A percentile compares a stretch with the other conserved stretches of the same genome.
Conservation (phyloP, 2,113 vertebrate genomes). For the Lagenorhynchus albirostris region DNA sequence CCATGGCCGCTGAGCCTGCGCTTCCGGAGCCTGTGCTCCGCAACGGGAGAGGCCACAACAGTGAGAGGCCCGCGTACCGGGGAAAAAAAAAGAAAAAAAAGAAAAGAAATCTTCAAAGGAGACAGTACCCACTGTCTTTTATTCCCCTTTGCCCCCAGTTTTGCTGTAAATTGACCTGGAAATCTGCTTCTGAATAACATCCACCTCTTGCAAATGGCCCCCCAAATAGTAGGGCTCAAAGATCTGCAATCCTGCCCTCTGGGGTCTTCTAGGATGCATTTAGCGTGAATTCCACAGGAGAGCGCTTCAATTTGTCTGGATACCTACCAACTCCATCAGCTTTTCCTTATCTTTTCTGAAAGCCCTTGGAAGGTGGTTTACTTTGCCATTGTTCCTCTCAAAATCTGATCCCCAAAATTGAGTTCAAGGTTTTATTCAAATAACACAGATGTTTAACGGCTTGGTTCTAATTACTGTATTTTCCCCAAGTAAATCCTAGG, state of each 20-base stretch:
- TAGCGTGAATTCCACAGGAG: not conserved
- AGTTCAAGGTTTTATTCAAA: constrained; percentile 14
- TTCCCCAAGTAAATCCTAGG: not conserved
- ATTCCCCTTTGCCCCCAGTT: not conserved
- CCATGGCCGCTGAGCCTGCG: no score
- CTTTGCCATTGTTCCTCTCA: not conserved
- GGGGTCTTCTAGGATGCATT: not conserved
- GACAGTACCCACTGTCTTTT: not conserved
- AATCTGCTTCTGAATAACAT: not conserved
- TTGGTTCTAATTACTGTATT: constrained; percentile 21
- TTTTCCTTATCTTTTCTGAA: not conserved
- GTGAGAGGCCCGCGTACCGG: no score
- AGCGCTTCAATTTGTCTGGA: not conserved
- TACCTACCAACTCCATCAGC: not conserved
- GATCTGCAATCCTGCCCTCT: not conserved
- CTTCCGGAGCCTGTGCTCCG: no score
- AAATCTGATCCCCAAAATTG: not conserved
- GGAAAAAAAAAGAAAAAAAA: not conserved
- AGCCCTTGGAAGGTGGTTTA: not conserved
- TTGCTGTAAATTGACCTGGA: not conserved
- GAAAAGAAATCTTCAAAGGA: not conserved
- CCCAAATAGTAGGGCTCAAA: not conserved
- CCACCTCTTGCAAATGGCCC: not conserved
- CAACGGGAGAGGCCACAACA: no score
- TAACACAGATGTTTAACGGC: not conserved